Percentiles rank a stretch among this genome's conserved stretches.
Evolutionary conservation across 2,888 invertebrate genomes (phyloP).

Genomic region (Thyatira batis): DNA sequence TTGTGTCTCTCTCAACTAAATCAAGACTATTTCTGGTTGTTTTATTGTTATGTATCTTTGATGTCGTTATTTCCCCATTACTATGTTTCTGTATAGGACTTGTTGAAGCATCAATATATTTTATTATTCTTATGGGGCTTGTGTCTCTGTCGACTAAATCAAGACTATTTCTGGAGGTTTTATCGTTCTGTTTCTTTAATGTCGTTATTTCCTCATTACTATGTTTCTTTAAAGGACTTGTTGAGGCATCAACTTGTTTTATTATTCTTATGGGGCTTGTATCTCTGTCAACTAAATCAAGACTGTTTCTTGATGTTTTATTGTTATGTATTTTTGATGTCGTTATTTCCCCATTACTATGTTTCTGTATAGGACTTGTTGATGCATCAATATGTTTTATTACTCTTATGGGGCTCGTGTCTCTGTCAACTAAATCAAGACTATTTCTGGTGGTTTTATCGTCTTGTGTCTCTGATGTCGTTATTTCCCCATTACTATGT

Average conservation of each 20-base stretch:
- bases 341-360: constrained; percentile 9
- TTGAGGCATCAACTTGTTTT: neutral
- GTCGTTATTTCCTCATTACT: constrained; percentile 15
- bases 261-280: constrained; percentile 1
- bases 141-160: neutral
- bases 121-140: constrained; percentile 2
- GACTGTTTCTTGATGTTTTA: constrained; percentile 17
- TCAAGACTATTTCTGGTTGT: constrained; percentile 16
- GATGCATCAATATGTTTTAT: neutral
- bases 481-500: constrained; percentile 7
- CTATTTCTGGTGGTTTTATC: constrained; percentile 18
- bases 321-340: constrained; percentile 17
- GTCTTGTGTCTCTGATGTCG: constrained; percentile 18
- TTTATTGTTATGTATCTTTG: constrained; percentile 12
- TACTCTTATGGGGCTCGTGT: neutral
- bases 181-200: constrained; percentile 13
- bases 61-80: constrained; percentile 17
- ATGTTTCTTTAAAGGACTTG: constrained; percentile 11
- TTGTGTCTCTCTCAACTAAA: neutral
- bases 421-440: constrained; percentile 3
- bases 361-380: constrained; percentile 12
- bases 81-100: constrained; percentile 10
- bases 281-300: neutral
- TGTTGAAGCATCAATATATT: constrained; percentile 1
- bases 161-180: constrained; percentile 17